A percentile compares a stretch with the other conserved stretches of the same genome.
phyloP scores from a whole-genome alignment of 2,888 invertebrate genomes.

The Lepidochitona cinerea region DNA sequence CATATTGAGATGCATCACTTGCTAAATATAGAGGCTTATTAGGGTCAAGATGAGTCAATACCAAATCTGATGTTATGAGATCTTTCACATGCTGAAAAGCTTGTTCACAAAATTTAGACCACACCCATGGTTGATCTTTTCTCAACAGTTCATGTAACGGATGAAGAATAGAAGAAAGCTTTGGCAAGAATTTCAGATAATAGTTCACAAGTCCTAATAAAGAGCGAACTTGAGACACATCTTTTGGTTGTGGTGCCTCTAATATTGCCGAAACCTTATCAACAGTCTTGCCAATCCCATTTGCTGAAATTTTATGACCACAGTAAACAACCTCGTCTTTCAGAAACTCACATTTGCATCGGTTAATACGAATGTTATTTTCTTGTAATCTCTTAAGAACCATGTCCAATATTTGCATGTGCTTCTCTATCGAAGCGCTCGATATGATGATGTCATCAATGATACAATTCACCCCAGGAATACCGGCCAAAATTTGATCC shows the following conservation, averaged over 20 bases:
- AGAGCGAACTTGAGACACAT: constrained; percentile 4
- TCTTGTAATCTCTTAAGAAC: constrained; percentile 10
- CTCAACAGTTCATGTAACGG: constrained; percentile 9
- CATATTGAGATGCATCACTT: constrained; percentile 18
- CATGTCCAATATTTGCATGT: background rate
- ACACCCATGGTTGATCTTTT: constrained; percentile 2
- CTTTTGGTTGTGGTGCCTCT: constrained; percentile 4
- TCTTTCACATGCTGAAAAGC: constrained; percentile 10
- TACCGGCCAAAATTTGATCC: constrained; percentile 24
- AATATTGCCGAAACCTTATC: constrained; percentile 17
- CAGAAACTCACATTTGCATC: constrained; percentile 10
- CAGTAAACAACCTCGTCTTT: background rate
- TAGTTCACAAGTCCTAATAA: constrained; percentile 14
- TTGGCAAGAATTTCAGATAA: constrained; percentile 10
- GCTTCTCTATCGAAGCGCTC: constrained; percentile 4
- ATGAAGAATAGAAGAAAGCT: background rate
- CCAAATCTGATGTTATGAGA: background rate
- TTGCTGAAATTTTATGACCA: background rate
- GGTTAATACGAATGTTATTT: constrained; percentile 4
- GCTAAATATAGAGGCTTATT: background rate
- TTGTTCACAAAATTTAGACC: constrained; percentile 5
- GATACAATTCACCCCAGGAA: constrained; percentile 11
- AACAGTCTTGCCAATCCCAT: constrained; percentile 11
- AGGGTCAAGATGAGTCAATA: constrained; percentile 15
- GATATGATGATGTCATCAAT: constrained; percentile 26